Base-by-base conservation (phyloP, 2,113 vertebrate species). In the Halichoerus grypus region DNA sequence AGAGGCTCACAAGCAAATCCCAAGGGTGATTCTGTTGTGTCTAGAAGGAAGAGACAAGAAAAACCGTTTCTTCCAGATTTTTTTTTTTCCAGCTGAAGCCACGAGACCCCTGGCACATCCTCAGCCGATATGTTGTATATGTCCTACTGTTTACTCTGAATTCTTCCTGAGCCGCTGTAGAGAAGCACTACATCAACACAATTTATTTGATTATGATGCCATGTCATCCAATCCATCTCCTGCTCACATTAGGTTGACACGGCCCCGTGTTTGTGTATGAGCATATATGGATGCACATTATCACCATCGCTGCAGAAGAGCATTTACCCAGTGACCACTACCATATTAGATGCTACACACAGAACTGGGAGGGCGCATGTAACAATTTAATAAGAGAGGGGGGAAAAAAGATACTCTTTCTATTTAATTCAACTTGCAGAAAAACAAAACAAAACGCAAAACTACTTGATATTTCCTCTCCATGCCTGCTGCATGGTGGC, bases 401-500 rank as follows among this genome's bases (percentile, higher is more conserved):
- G 82, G 95, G 93, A 87, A 96, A 96, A 95, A 79, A 33, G 94
- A 95, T 79, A 90, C 87, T 59, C 46, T 97, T 97, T 81, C 89
- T 88, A 79, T 96, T 97, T 82, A 79, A 97, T 97, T 95, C 91
- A 94, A 91, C 93, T 97, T 92, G 96, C 88, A 94, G 86, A 95
- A 93, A 96, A 95, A 96, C 91, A 82, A 96, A 86, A 77, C 82
- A 42, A 92, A 94, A 79, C 12, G 42, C 76, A 80, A 61, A 98
- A 97, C 82, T 95, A 76, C 93, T 85, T 83, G 86, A 80, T 97
- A 97, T 98, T 98, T 98, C 96, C 97, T 98, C 88, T 91, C 88
- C 93, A 88, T 96, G 94, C 96, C 97, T 97, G 91, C 95, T 97
- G 91, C 24, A 94, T 91, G 91, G 97, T 98, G 92, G 94, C 96